Conservation (phyloP, 2,797 vertebrate genomes). For the Sebastes ruberrimus region DNA sequence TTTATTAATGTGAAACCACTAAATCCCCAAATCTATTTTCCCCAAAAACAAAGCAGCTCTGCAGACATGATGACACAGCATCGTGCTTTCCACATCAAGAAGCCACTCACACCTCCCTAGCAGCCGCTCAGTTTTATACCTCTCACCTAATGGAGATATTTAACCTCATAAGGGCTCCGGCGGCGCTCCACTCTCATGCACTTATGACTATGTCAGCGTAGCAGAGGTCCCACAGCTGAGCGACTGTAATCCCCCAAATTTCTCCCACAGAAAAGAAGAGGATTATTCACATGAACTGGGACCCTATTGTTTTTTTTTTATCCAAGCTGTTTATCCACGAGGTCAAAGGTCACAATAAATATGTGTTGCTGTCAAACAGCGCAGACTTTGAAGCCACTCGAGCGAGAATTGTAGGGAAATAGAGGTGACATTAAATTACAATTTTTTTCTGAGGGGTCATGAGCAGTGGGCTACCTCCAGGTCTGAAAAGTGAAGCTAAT, state of each 20-base stretch:
- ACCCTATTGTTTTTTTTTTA: conserved; percentile 28
- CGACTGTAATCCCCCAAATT: conserved; percentile 1
- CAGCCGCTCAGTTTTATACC: neutral
- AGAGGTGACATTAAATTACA: neutral
- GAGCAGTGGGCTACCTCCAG: no score
- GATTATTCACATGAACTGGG: neutral
- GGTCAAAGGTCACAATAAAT: conserved; percentile 48
- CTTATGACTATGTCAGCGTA: neutral
- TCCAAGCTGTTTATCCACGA: conserved; percentile 13
- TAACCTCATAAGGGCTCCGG: conserved; percentile 2
- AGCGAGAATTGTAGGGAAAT: neutral
- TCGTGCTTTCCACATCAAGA: neutral
- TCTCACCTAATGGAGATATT: conserved; percentile 1
- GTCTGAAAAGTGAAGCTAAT: no score
- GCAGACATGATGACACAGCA: neutral
- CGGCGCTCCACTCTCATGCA: neutral
- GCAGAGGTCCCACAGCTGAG: neutral
- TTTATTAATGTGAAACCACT: conserved; percentile 38
- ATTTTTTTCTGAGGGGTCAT: neutral
- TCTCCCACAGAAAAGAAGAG: conserved; percentile 6
- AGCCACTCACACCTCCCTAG: neutral
- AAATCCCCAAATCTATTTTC: conserved; percentile 32
- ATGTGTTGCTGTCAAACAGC: conserved; percentile 6
- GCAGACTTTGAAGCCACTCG: neutral
- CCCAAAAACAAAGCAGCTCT: neutral